Base-by-base conservation (phyloP, 2,888 invertebrate species). In the Calameuta pallipes region DNA sequence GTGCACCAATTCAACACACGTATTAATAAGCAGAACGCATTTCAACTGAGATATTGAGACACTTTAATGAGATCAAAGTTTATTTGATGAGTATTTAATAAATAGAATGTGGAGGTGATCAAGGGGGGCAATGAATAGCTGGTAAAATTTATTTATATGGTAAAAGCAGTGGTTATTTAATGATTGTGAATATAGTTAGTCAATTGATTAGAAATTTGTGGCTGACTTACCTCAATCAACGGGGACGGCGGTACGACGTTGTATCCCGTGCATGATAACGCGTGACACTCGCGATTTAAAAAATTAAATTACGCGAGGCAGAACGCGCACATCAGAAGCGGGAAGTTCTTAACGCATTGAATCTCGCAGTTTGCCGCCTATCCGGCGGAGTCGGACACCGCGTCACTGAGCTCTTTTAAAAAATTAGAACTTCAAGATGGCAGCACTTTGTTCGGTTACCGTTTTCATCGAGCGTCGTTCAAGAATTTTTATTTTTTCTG, bases 321-420 rank as follows among this genome's bases (percentile, higher is more conserved):
- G 71, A 31, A 71, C 71, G 71, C 71, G 31, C 71, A 34, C 34
- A 4, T 31, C 13, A 33, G 34, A 71, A 33, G 34, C 71, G 71
- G 34, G 71, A 34, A 71, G 33, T 34, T 31, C 71, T 71, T 31
- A 33, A 71, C 81, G 76, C 79, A 76, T 79, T 82, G 41, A 73
- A 75, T 73, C 78, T 78, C 84, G 74, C 78, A 81, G 86, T 83
- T 85, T 86, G 85, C 86, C 83, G 83, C 83, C 80, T 85, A 79
- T 81, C 84, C 85, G 86, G 82, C 79, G 70, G 84, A 86, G 84
- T 80, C 79, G 68, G 73, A 77, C 76, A 75, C 76, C 79, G 75
- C 70, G 78, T 68, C 70, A 75, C 69, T 77, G 73, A 76, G 78
- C 69, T 73, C 36, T 76, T 81, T 80, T 78, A 75, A 82, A 83